phyloP scores from a whole-genome alignment of 2,888 invertebrate species.

The Allolobophora icterica region DNA sequence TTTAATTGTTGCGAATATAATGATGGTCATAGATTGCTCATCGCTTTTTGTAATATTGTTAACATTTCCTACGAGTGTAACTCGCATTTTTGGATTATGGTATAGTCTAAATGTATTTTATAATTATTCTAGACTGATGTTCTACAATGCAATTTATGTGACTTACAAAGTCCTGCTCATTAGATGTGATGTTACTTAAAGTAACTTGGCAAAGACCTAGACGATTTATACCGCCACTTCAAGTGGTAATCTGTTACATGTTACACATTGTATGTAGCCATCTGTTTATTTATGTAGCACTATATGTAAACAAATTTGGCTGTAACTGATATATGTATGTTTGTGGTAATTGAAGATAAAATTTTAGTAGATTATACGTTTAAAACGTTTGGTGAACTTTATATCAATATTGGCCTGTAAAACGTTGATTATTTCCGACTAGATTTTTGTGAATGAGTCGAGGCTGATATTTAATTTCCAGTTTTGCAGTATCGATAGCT shows the following conservation, averaged over 20 bases:
- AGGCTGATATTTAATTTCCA: not conserved
- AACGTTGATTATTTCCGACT: not conserved
- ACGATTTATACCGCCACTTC: not conserved
- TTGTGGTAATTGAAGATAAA: not conserved
- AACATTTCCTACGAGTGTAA: not conserved
- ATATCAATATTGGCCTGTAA: not conserved
- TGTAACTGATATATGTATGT: not conserved
- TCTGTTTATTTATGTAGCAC: not conserved
- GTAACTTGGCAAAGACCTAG: not conserved
- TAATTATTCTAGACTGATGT: not conserved
- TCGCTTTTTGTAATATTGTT: not conserved
- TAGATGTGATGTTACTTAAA: constrained; percentile 12
- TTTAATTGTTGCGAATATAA: not conserved
- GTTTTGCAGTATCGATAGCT: not conserved
- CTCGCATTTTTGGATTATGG: not conserved
- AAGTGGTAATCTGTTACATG: not conserved
- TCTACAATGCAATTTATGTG: not conserved
- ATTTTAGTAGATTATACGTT: not conserved
- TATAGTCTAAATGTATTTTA: not conserved
- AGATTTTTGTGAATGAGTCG: not conserved
- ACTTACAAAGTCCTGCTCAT: constrained; percentile 17
- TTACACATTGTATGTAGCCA: not conserved
- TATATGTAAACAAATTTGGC: not conserved
- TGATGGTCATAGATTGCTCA: constrained; percentile 10
- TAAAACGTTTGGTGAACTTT: not conserved